phyloP scores from a whole-genome alignment of 2,113 vertebrate genomes.

The Lophura nycthemera region DNA sequence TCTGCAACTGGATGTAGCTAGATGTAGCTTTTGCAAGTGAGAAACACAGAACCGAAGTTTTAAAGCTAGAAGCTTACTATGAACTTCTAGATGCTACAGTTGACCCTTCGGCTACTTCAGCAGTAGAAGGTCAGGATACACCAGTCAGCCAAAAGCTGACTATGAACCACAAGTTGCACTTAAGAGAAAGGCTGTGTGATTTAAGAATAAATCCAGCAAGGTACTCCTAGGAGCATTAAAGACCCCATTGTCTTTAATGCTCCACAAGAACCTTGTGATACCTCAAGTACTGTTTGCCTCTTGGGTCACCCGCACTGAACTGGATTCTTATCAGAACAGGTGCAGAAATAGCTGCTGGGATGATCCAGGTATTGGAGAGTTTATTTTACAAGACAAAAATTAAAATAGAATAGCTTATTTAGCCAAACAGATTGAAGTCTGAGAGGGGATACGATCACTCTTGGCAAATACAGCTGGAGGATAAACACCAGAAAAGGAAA shows the following conservation, averaged over 20 bases:
- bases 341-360: conserved; percentile 34
- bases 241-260: too few relatives aligned
- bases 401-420: conserved; percentile 58
- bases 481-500: conserved; percentile 41
- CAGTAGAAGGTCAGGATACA: neutral
- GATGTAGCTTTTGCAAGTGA: neutral
- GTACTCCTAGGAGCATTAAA: neutral
- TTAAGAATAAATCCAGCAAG: neutral
- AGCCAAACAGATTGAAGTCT: conserved; percentile 28
- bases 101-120: neutral
- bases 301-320: conserved; percentile 22
- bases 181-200: neutral
- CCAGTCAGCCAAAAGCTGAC: neutral
- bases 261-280: neutral
- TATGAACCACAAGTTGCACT: neutral
- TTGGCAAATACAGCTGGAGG: conserved; percentile 63
- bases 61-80: neutral
- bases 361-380: conserved; percentile 29
- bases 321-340: neutral
- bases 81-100: neutral
- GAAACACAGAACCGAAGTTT: neutral
- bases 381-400: conserved; percentile 72
- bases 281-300: accelerated
- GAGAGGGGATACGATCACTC: conserved; percentile 11
- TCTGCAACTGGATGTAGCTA: neutral